These are phyloP conservation scores for Epinotia ramella DNA, from an alignment of 2,888 invertebrate species.

Conservation along the genomic window DNA sequence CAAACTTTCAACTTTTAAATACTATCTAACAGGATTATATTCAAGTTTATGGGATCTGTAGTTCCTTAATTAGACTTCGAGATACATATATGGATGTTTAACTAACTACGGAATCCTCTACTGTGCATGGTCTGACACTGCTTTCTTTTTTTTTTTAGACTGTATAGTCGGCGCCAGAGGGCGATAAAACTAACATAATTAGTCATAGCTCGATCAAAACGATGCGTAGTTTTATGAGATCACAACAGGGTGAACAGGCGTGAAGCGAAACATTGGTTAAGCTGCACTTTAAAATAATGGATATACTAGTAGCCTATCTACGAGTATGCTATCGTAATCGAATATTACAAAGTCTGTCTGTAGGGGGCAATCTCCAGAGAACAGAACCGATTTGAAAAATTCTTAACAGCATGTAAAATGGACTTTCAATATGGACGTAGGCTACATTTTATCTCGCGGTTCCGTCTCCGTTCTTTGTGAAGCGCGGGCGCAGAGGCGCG, in stretches of 20 bases:
- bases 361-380: no score
- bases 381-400: no score
- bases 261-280: constrained; percentile 16
- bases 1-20: neutral
- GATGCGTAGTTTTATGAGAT: constrained; percentile 38
- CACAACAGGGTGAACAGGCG: constrained; percentile 7
- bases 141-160: constrained; percentile 49
- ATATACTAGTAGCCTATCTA: neutral
- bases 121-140: neutral
- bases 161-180: constrained; percentile 70
- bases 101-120: neutral
- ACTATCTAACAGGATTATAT: neutral
- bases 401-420: no score
- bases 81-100: neutral
- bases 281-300: constrained; percentile 14
- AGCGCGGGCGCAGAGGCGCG: no score
- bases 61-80: neutral
- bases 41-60: neutral
- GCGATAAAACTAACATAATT: constrained; percentile 77
- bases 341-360: no score
- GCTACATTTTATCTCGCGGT: no score
- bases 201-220: constrained; percentile 73
- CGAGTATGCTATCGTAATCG: no score
- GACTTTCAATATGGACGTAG: no score
- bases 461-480: no score